Evolutionary conservation across 2,113 vertebrate genomes (phyloP), one percentile per base, ranked within the genome.

Genomic region (Centropristis striata): DNA sequence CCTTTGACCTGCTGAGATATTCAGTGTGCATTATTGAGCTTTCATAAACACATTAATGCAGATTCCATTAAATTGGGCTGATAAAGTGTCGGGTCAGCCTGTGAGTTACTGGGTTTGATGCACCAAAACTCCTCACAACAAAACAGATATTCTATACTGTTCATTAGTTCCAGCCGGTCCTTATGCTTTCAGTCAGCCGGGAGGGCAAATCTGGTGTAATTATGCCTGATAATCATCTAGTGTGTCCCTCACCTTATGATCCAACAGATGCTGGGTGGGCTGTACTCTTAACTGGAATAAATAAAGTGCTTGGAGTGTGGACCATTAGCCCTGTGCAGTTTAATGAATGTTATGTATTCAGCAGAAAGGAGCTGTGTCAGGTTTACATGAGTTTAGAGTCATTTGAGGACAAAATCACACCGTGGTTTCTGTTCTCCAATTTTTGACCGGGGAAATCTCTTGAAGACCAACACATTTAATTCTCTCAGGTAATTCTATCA

Each of bases 151-250:
- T 79, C 8, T 54, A 14, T 8, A 46, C 28, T 25, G 46, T 60
- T 57, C 9, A 12, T 70, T 53, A 7, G 44, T 7, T 71, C 23
- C 32, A 21, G 53, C 21, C 16, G 1, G 20, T 75, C 39, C 11
- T 47, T 8, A 9, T 8, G n/a, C 14, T 58, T 75, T 55, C 57
- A 27, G 37, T 68, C 41, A 25, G 69, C 28, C 60, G 39, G 16
- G 57, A 39, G 47, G 16, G 9, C 32, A 74, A 44, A 77, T 58
- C 28, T 73, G 14, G 5, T 66, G 36, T 61, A 53, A 63, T 84
- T 63, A 42, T 37, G n/a, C 15, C 65, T 28, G 50, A 78, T 75
- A 21, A 81, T 84, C 49, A 67, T 71, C 32, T 9, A 8, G n/a
- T 28, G 71, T 13, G 36, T 61, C 76, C 20, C 32, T 32, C 8